Percentiles rank a stretch among this genome's conserved stretches.
Evolutionary conservation across 2,888 invertebrate species (phyloP).

Genomic region (Gisinianus flammeolus): DNA sequence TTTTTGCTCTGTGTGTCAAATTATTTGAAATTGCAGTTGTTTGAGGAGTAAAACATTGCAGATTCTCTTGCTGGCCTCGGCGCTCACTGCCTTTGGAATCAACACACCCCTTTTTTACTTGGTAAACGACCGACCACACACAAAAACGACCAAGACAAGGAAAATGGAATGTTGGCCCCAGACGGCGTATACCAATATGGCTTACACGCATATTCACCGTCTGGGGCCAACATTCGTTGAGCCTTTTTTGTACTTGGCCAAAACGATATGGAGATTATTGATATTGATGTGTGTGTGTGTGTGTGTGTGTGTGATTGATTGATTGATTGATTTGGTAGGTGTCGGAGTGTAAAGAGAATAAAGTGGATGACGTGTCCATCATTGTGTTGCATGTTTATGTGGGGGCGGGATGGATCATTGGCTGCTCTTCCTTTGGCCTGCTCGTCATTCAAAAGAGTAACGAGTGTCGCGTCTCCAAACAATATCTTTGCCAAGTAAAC

Average conservation of each 20-base stretch:
- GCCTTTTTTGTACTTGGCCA: background rate
- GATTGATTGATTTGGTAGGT: conserved; percentile 18
- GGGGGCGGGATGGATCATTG: conserved; percentile 81
- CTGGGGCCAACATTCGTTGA: too few relatives aligned
- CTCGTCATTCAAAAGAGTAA: conserved; percentile 81
- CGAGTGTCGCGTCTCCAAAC: conserved; percentile 84
- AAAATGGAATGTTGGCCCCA: too few relatives aligned
- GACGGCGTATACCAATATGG: too few relatives aligned
- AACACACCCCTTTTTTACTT: conserved; percentile 84
- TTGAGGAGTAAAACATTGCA: conserved; percentile 80
- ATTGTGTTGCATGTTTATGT: conserved; percentile 72
- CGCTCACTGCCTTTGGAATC: conserved; percentile 80
- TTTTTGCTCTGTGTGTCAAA: too few relatives aligned
- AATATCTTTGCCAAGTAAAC: conserved; percentile 72
- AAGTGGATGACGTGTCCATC: conserved; percentile 35
- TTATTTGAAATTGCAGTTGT: too few relatives aligned
- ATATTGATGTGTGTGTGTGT: background rate
- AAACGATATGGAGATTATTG: background rate
- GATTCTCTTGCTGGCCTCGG: conserved; percentile 79
- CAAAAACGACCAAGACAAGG: too few relatives aligned
- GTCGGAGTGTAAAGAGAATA: conserved; percentile 31
- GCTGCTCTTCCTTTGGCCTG: conserved; percentile 80
- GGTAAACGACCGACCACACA: conserved; percentile 64
- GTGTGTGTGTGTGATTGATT: background rate
- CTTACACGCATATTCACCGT: too few relatives aligned